Conservation (phyloP, 1,140 invertebrate species). For the Elysia chlorotica region DNA sequence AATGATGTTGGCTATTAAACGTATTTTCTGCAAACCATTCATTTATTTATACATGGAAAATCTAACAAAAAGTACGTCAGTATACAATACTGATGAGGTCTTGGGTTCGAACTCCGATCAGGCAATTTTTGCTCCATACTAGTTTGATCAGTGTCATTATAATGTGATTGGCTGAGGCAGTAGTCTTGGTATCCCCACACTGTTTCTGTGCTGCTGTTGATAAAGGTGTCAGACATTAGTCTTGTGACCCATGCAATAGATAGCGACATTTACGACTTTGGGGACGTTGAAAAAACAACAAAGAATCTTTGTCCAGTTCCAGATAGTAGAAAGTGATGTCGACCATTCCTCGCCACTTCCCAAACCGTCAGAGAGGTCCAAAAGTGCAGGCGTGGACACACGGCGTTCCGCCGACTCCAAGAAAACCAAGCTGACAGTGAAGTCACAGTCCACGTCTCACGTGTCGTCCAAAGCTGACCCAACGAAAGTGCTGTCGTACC, state of each 20-base stretch:
- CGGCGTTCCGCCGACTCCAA: neutral
- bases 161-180: neutral
- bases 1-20: no score
- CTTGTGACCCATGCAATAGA: no score
- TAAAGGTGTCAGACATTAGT: no score
- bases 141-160: neutral
- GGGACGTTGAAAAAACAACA: neutral
- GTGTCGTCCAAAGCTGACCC: conserved; percentile 24
- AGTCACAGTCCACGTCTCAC: conserved; percentile 16
- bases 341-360: conserved; percentile 1
- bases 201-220: no score
- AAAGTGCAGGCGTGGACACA: conserved; percentile 33
- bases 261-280: neutral
- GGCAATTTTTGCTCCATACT: no score
- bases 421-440: conserved; percentile 8
- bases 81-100: no score
- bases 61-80: no score
- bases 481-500: conserved; percentile 37
- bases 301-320: neutral
- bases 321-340: neutral
- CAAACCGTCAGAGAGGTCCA: conserved; percentile 38
- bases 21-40: no score
- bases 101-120: neutral
- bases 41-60: no score
- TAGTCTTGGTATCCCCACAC: neutral